These are phyloP conservation scores for Chrosomus eos DNA, from an alignment of 2,797 vertebrate species.

Conservation along the genomic window DNA sequence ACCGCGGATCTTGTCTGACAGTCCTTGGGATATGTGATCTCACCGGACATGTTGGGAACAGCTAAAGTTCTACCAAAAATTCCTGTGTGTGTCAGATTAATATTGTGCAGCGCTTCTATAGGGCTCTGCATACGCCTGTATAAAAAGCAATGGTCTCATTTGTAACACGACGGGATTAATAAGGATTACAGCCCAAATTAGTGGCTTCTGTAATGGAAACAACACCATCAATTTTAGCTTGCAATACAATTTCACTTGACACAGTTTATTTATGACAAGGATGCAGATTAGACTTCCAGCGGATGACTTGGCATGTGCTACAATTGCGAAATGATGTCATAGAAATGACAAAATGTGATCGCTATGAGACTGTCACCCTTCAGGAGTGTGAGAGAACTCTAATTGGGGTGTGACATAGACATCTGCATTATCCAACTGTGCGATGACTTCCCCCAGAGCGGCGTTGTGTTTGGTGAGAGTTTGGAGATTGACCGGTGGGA, in stretches of 20 bases:
- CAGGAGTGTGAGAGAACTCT: conserved; percentile 48
- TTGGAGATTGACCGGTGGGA: conserved; percentile 49
- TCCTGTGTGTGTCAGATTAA: not conserved
- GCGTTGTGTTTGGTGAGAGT: conserved; percentile 49
- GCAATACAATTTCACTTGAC: conserved; percentile 35
- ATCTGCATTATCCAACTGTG: conserved; percentile 54
- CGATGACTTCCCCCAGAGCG: conserved; percentile 50
- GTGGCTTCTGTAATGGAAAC: conserved; percentile 19
- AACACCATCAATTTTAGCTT: conserved; percentile 34
- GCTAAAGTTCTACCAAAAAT: conserved; percentile 26
- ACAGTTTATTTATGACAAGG: conserved; percentile 49
- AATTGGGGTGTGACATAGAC: conserved; percentile 51
- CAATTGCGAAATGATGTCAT: conserved; percentile 43
- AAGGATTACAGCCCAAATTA: conserved; percentile 23
- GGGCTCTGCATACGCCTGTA: not conserved
- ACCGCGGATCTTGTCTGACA: conserved; percentile 17
- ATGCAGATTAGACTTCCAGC: conserved; percentile 34
- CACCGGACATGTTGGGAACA: conserved; percentile 22
- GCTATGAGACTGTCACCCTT: conserved; percentile 44
- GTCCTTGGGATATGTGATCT: conserved; percentile 43
- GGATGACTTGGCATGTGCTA: conserved; percentile 13
- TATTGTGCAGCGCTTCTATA: not conserved
- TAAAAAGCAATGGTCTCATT: conserved; percentile 10
- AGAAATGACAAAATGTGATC: conserved; percentile 43
- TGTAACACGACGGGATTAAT: not conserved